These are phyloP conservation scores for Lithosia quadra DNA, from an alignment of 2,888 invertebrate species.

Conservation along the genomic window DNA sequence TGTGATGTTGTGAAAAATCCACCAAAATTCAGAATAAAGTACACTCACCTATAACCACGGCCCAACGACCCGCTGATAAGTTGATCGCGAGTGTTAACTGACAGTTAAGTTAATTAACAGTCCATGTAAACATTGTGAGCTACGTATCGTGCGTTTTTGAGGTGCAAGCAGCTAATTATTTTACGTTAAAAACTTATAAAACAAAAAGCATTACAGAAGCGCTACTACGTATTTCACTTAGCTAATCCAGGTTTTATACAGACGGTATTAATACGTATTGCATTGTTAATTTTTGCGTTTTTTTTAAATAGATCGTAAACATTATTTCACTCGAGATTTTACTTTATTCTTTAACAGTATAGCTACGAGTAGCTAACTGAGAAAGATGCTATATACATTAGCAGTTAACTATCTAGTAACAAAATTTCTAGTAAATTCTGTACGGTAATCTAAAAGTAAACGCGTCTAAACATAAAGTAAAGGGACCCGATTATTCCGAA, in stretches of 20 bases:
- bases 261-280: neutral
- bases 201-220: neutral
- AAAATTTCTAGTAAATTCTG: neutral
- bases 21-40: neutral
- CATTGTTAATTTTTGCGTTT: neutral
- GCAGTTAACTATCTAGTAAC: too few relatives aligned
- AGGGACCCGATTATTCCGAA: conserved; percentile 9
- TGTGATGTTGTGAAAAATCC: neutral
- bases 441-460: conserved; percentile 8
- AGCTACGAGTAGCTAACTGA: too few relatives aligned
- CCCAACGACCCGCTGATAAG: neutral
- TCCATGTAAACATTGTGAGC: neutral
- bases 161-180: neutral
- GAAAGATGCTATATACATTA: too few relatives aligned
- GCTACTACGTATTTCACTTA: neutral
- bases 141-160: neutral
- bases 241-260: neutral
- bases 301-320: neutral
- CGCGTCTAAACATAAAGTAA: neutral
- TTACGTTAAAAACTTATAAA: neutral
- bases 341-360: neutral
- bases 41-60: neutral
- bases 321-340: neutral
- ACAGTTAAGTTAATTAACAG: conserved; percentile 2
- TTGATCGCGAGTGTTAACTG: neutral